Conservation (phyloP, 2,797 vertebrate species). For the Chelonia mydas region DNA sequence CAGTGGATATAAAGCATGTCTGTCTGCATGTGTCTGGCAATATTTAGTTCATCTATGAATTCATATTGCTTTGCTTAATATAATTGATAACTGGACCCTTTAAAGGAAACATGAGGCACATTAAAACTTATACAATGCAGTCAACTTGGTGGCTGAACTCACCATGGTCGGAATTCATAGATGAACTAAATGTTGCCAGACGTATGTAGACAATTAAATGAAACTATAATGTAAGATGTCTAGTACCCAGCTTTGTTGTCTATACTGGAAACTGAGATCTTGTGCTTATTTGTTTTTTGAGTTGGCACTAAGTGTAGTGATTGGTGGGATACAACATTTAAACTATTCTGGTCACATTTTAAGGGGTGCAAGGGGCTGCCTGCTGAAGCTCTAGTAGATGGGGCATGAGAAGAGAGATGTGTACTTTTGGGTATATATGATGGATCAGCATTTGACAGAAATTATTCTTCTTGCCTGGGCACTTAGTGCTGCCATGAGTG, state of each 20-base stretch:
- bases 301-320: background rate
- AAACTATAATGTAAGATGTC: background rate
- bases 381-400: background rate
- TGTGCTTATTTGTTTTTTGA: background rate
- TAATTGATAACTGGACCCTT: conserved; percentile 25
- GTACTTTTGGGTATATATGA: background rate
- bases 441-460: background rate
- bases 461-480: background rate
- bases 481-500: background rate
- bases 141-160: background rate
- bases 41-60: conserved; percentile 26
- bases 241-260: background rate
- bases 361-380: background rate
- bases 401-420: background rate
- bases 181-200: background rate
- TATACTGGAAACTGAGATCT: background rate
- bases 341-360: background rate
- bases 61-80: conserved; percentile 55
- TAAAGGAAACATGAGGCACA: background rate
- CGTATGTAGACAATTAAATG: background rate
- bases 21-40: conserved; percentile 13
- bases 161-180: background rate
- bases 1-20: conserved; percentile 56
- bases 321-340: background rate
- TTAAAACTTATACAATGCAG: background rate